Percentiles rank a stretch among this genome's conserved stretches.
phyloP scores from a whole-genome alignment of 2,888 invertebrate species.

The Petrolisthes cinctipes region DNA sequence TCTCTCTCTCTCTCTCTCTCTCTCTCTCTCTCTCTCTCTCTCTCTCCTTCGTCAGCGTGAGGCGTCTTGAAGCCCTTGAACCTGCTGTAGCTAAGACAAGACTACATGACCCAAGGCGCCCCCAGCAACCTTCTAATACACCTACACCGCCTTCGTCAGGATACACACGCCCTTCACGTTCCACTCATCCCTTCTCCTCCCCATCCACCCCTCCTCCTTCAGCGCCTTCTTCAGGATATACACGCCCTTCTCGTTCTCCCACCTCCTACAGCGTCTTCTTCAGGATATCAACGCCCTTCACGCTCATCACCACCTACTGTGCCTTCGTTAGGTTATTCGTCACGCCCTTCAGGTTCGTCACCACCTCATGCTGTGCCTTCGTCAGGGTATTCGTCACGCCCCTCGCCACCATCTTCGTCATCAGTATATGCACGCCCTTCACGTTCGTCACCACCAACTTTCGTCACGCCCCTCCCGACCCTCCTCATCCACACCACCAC shows the following conservation, averaged over 20 bases:
- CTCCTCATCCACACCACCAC: constrained; percentile 37
- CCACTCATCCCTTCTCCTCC: not conserved
- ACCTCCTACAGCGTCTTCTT: not conserved
- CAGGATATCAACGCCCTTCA: not conserved
- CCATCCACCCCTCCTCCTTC: not conserved
- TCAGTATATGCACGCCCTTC: not conserved
- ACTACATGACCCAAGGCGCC: constrained; percentile 53
- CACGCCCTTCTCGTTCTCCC: not conserved
- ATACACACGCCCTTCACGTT: not conserved
- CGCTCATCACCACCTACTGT: too few species aligned
- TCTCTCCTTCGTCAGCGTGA: constrained; percentile 2
- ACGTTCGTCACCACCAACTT: constrained; percentile 17
- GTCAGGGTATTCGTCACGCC: too few species aligned
- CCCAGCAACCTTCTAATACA: not conserved
- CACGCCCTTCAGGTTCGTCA: too few species aligned
- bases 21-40: not conserved
- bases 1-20: constrained; percentile 6
- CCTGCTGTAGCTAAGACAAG: constrained; percentile 60
- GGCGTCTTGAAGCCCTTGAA: constrained; percentile 51
- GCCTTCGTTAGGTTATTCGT: too few species aligned
- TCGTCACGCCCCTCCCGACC: constrained; percentile 22
- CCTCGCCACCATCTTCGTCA: too few species aligned
- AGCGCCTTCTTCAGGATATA: not conserved
- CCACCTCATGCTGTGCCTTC: too few species aligned
- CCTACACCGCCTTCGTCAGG: too few species aligned